A percentile compares a stretch with the other conserved stretches of the same genome.
These are phyloP conservation scores for Schmidtea mediterranea DNA, from an alignment of 1,140 invertebrate species.

Conservation along the genomic window DNA sequence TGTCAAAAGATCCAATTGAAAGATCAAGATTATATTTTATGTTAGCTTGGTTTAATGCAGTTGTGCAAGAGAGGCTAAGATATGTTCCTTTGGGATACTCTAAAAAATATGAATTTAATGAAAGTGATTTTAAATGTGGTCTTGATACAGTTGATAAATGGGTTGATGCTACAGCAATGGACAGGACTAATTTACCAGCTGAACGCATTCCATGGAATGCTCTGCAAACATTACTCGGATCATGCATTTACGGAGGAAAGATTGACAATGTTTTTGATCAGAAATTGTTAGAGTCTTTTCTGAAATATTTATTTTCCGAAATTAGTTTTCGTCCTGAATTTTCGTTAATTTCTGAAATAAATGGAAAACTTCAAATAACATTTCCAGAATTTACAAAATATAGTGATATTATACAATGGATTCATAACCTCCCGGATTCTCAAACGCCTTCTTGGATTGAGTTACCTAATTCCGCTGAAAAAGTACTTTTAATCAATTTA, in stretches of 20 bases:
- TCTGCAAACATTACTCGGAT: constrained; percentile 64
- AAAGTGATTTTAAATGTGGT: constrained; percentile 78
- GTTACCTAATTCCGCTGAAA: constrained; percentile 90
- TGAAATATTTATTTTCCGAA: constrained; percentile 74
- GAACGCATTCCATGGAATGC: constrained; percentile 98
- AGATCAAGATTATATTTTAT: constrained; percentile 81
- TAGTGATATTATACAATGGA: constrained; percentile 88
- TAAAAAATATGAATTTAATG: constrained; percentile 88
- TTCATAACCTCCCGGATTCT: constrained; percentile 52
- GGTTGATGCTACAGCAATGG: constrained; percentile 86
- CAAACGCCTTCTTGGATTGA: constrained; percentile 97
- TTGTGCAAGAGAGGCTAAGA: constrained; percentile 78
- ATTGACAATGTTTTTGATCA: constrained; percentile 90
- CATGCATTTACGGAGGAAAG: constrained; percentile 97
- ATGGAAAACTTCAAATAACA: constrained; percentile 45
- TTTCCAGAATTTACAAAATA: constrained; percentile 73
- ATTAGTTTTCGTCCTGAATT: constrained; percentile 83
- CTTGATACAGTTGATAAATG: constrained; percentile 94
- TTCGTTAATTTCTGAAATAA: constrained; percentile 48
- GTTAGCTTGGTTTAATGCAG: constrained; percentile 93
- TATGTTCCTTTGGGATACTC: constrained; percentile 93
- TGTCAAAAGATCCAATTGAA: constrained; percentile 50
- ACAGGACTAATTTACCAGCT: constrained; percentile 77
- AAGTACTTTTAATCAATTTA: constrained; percentile 47
- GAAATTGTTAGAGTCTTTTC: constrained; percentile 66